phyloP scores from a whole-genome alignment of 2,797 vertebrate genomes.

The Sciurus carolinensis region DNA sequence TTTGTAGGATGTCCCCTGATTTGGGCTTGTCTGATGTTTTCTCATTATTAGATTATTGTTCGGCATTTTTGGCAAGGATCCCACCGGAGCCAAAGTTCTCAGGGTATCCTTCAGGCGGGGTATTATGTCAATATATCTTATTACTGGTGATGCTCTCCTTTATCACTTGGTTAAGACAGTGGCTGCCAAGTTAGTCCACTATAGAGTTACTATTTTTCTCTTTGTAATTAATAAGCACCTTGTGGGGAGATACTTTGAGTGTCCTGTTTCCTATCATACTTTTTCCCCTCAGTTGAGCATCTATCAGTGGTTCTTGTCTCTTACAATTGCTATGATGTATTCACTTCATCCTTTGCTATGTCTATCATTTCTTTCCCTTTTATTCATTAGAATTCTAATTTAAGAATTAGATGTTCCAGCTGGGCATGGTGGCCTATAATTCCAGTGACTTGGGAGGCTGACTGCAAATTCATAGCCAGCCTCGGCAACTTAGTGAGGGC shows the following conservation, averaged over 20 bases:
- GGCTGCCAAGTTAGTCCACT: neutral
- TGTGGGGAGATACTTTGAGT: neutral
- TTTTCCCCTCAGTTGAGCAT: neutral
- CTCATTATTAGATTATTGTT: neutral
- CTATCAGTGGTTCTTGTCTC: neutral
- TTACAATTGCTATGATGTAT: neutral
- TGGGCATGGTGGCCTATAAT: no score
- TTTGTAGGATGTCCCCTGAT: neutral
- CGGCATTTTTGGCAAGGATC: neutral
- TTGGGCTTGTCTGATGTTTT: neutral
- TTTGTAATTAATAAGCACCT: neutral
- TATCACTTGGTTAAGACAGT: neutral
- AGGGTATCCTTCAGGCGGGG: neutral
- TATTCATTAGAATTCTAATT: conserved; percentile 32
- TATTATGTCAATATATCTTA: neutral
- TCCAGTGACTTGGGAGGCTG: no score
- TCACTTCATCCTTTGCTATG: conserved; percentile 38
- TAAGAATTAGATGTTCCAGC: neutral
- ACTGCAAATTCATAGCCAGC: no score
- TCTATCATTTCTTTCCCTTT: conserved; percentile 36
- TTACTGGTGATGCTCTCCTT: neutral
- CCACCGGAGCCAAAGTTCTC: neutral
- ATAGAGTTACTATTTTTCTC: neutral
- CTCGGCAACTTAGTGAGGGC: no score
- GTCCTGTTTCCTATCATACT: neutral